phyloP scores from a whole-genome alignment of 23 tunicate species.

The Styela clava region DNA sequence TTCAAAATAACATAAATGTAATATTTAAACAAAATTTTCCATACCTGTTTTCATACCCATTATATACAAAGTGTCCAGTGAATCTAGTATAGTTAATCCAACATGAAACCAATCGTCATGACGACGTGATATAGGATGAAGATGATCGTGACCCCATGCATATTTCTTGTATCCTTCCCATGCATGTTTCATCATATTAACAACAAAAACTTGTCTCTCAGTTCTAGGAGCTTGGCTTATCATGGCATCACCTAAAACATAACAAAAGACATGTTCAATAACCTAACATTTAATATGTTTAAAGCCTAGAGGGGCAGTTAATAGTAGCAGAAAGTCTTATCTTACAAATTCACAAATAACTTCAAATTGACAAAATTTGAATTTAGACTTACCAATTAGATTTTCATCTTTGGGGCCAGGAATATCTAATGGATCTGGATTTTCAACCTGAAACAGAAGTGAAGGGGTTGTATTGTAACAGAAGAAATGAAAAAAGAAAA shows the following conservation, averaged over 20 bases:
- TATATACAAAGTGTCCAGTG: slow-evolving; percentile 74
- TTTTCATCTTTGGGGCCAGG: not conserved
- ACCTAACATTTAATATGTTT: not conserved
- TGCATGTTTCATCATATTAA: slow-evolving; percentile 79
- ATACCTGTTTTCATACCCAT: slow-evolving; percentile 82
- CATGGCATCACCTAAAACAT: slow-evolving; percentile 7
- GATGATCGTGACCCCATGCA: slow-evolving; percentile 95
- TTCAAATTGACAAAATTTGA: no score
- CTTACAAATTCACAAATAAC: not conserved
- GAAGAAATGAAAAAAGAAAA: no score
- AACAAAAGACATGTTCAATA: no score
- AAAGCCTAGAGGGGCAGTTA: not conserved
- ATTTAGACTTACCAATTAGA: not conserved
- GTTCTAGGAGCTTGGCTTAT: slow-evolving; percentile 7
- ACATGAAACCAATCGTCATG: slow-evolving; percentile 86
- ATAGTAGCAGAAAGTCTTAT: not conserved
- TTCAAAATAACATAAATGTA: no score
- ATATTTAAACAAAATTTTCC: no score
- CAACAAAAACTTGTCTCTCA: slow-evolving; percentile 57
- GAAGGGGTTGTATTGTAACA: no score
- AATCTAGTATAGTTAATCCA: slow-evolving; percentile 77
- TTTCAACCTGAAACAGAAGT: not conserved
- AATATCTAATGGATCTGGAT: not conserved
- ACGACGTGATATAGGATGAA: slow-evolving; percentile 75
- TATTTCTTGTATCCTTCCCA: slow-evolving; percentile 82